Evolutionary conservation across 2,888 invertebrate genomes (phyloP), one percentile per base, ranked within the genome.

Genomic region (Antheraea yamamai): DNA sequence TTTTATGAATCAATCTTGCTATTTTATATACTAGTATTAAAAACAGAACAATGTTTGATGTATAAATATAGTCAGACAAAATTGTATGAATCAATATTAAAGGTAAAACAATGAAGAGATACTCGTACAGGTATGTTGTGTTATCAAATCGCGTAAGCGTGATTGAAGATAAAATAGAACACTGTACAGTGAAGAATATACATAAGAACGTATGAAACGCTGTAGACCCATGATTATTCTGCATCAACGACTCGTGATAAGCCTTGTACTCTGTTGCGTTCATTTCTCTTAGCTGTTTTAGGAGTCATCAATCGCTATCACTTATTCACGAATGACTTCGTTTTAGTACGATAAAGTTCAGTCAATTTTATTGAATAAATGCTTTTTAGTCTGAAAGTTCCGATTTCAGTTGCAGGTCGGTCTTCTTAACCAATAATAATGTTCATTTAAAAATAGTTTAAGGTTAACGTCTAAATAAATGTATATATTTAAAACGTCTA

Each of bases 1-100:
- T 79, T 77, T 23, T 80, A 76, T 73, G 77, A 81, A 70, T 81
- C 73, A 58, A 77, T 78, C 10, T 78, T 77, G 39, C 76, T 71
- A 87, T 74, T 81, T 88, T 81, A 75, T 78, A 81, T 16, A 85
- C 66, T 51, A 91, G 70, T 51, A 89, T 77, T n/a, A 87, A 47
- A 73, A 85, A 86, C 39, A 87, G 78, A 18, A 89, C 73, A 20
- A 84, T n/a, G 84, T 91, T 95, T 83, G 92, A 73, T n/a, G 81
- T 58, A 77, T 84, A 85, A 78, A 93, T 86, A 76, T 89, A 85
- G 7, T 91, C 82, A 30, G 95, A 87, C 35, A 95, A 84, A 72
- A 96, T 78, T n/a, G 96, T 97, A 73, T 96, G 93, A 35, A 92
- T 95, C 70, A 96, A 79, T 76, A 96, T 92, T 72, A 95, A 85